phyloP scores from a whole-genome alignment of 2,113 vertebrate genomes.

The Tragelaphus imberbis region DNA sequence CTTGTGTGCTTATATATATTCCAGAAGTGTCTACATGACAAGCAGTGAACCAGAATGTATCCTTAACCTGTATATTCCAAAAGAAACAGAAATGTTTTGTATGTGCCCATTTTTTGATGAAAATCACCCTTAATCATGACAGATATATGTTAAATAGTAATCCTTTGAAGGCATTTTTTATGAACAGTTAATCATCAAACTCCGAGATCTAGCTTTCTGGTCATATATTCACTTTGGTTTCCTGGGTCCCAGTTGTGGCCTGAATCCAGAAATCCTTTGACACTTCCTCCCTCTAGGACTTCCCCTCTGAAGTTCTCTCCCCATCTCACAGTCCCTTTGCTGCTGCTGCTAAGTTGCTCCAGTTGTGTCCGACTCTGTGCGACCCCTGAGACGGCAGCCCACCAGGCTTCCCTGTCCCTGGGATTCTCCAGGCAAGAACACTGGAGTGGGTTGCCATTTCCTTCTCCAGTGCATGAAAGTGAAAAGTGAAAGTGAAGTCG shows the following conservation, averaged over 20 bases:
- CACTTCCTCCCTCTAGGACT: neutral
- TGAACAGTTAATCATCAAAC: neutral
- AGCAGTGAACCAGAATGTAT: neutral
- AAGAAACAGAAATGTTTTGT: neutral
- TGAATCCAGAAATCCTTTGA: neutral
- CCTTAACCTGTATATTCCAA: neutral
- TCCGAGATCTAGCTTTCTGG: neutral
- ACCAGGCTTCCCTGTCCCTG: too few species aligned
- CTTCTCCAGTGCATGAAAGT: too few species aligned
- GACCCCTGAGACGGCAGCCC: too few species aligned
- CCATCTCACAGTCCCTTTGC: neutral
- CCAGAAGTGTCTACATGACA: neutral
- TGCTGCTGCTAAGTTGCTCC: too few species aligned
- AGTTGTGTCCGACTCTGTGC: too few species aligned
- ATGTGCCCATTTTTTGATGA: neutral
- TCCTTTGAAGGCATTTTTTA: neutral
- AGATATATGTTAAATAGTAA: neutral
- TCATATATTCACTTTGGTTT: neutral
- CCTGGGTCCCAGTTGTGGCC: neutral
- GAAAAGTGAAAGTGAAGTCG: too few species aligned
- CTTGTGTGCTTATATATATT: neutral
- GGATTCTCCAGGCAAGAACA: too few species aligned
- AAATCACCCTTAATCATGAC: neutral
- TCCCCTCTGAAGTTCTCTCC: neutral
- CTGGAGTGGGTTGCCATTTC: too few species aligned